Conservation (phyloP, 2,888 invertebrate species). For the Tetheella fluctuosa region DNA sequence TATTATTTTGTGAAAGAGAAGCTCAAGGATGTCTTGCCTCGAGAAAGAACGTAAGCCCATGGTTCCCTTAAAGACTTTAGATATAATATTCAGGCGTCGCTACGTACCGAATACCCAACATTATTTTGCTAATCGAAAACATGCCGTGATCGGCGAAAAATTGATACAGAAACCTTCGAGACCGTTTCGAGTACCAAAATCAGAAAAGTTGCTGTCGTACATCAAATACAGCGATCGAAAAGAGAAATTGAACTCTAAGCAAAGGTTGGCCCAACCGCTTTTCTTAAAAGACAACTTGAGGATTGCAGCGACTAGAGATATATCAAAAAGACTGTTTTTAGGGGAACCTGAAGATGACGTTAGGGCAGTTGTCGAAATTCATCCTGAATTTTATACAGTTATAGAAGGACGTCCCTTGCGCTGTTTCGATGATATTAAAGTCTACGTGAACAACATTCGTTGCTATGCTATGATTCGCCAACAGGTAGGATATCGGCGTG, state of each 20-base stretch:
- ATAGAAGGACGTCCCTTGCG: slow-evolving; percentile 85
- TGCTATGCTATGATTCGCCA: slow-evolving; percentile 79
- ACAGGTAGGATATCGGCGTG: slow-evolving; percentile 75
- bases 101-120: slow-evolving; percentile 75
- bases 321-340: slow-evolving; percentile 83
- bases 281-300: slow-evolving; percentile 70
- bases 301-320: slow-evolving; percentile 76
- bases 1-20: slow-evolving; percentile 12
- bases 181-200: slow-evolving; percentile 69
- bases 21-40: slow-evolving; percentile 57
- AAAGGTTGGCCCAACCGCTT: slow-evolving; percentile 61
- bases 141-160: slow-evolving; percentile 49
- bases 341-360: slow-evolving; percentile 82
- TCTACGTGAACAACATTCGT: slow-evolving; percentile 83
- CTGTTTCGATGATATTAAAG: slow-evolving; percentile 82
- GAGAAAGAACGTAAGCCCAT: slow-evolving; percentile 69
- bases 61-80: slow-evolving; percentile 73
- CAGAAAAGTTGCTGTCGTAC: slow-evolving; percentile 74
- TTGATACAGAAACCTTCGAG: slow-evolving; percentile 45
- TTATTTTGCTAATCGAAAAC: slow-evolving; percentile 74
- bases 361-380: slow-evolving; percentile 85
- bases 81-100: slow-evolving; percentile 75
- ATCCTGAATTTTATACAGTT: slow-evolving; percentile 86
- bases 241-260: slow-evolving; percentile 57
- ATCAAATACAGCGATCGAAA: slow-evolving; percentile 76